A percentile compares a stretch with the other conserved stretches of the same genome.
These are phyloP conservation scores for Pollicipes pollicipes DNA, from an alignment of 1,140 invertebrate species.

Conservation along the genomic window DNA sequence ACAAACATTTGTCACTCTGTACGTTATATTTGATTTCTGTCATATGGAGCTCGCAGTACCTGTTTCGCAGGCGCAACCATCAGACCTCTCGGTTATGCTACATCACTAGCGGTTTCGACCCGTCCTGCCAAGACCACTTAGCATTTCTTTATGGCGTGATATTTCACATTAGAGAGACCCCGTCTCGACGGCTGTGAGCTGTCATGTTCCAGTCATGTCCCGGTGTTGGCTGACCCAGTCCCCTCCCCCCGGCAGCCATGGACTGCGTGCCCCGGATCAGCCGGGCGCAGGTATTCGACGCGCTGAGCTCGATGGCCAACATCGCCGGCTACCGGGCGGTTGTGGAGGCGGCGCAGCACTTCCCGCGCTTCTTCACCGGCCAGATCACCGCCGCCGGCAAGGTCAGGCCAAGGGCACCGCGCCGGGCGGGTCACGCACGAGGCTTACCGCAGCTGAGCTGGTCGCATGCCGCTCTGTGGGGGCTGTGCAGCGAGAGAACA, in stretches of 20 bases:
- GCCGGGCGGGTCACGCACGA: background rate
- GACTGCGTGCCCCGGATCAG: slow-evolving; percentile 68
- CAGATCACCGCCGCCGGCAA: slow-evolving; percentile 58
- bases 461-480: background rate
- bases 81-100: too few relatives aligned
- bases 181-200: too few relatives aligned
- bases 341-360: slow-evolving; percentile 71
- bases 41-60: too few relatives aligned
- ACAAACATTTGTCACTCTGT: too few relatives aligned
- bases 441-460: background rate
- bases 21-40: too few relatives aligned
- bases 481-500: background rate
- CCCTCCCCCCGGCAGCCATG: slow-evolving; percentile 41
- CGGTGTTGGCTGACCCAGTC: too few relatives aligned
- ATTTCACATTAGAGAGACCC: too few relatives aligned
- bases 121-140: too few relatives aligned
- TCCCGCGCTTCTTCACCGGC: slow-evolving; percentile 73
- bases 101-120: too few relatives aligned
- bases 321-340: slow-evolving; percentile 78
- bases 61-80: too few relatives aligned
- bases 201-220: too few relatives aligned
- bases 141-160: too few relatives aligned
- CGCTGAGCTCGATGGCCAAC: slow-evolving; percentile 80
- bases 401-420: background rate
- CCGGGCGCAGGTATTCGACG: slow-evolving; percentile 73